Percentiles rank a stretch among this genome's conserved stretches.
Conservation (phyloP, 2,797 vertebrate genomes). For the Acomys russatus region DNA sequence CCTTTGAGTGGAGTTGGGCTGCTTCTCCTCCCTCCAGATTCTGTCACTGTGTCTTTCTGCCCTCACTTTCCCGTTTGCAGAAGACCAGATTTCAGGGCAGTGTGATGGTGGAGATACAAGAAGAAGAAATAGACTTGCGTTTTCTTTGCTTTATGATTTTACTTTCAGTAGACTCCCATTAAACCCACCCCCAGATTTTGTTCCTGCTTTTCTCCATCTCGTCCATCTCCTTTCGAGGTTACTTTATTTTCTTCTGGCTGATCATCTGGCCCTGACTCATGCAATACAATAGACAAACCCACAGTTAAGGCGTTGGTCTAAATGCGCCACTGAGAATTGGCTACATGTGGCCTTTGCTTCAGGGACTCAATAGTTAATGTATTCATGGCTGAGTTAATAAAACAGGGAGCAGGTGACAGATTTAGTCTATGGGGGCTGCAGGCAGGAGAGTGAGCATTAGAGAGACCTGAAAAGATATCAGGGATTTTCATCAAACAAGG, state of each 20-base stretch:
- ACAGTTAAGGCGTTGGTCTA: not conserved
- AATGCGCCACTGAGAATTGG: conserved; percentile 54
- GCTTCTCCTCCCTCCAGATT: not conserved
- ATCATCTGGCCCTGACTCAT: not conserved
- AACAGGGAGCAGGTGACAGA: conserved; percentile 65
- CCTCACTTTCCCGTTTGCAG: not conserved
- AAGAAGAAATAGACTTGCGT: not conserved
- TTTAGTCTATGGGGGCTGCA: not conserved
- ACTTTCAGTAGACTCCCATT: not conserved
- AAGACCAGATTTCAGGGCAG: not conserved
- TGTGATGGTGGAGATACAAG: not conserved
- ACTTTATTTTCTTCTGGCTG: conserved; percentile 34
- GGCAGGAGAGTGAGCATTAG: conserved; percentile 38
- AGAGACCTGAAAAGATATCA: conserved; percentile 13
- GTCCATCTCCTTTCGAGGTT: not conserved
- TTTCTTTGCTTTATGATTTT: not conserved
- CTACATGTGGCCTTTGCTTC: conserved; percentile 51
- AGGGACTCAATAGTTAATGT: conserved; percentile 61
- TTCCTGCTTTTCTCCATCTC: not conserved
- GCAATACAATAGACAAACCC: not conserved
- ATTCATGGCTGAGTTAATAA: conserved; percentile 63
- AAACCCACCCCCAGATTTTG: not conserved
- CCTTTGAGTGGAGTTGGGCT: not conserved
- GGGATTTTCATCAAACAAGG: conserved; percentile 55
- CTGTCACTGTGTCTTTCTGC: not conserved